Evolutionary conservation across 2,797 vertebrate genomes (phyloP), one percentile per base, ranked within the genome.

Genomic region (Chaunax sp.): DNA sequence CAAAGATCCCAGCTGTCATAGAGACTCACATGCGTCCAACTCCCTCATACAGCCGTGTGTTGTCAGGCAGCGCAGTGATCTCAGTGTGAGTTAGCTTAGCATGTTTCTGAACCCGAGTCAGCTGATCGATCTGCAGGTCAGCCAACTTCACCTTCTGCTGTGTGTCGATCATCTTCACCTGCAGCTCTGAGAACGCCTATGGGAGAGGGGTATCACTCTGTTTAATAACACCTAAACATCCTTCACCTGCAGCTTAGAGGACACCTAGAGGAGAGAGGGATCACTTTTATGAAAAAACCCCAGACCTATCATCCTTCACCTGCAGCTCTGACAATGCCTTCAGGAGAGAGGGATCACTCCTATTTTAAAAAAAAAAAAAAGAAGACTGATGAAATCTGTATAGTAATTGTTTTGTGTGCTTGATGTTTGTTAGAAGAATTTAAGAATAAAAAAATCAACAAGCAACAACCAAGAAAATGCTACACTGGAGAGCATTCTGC

Each of bases 111-210:
- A 96, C 93, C 28, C 96, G 95, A 58, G 86, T 96, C 65, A 98
- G 93, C 85, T 98, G 97, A 60, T 98, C 97, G 60, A 98, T 97
- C 90, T 98, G 97, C 80, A 98, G 89, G 73, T 99, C 97, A 0
- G 97, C 96, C 57, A 99, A 78, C 75, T 98, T 97, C 81, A 94
- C 96, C 79, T 98, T 99, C 90, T 99, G 97, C 80, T 98, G 97
- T 0, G 96, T 98, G 89, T 98, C 97, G 23, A 98, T 95, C 90
- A 98, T 96, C 92, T 98, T 98, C 68, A 95, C 94, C 91, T 99
- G 97, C 86, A 99, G 94, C 83, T 97, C 97, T 0, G 93, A 91
- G 89, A 99, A 98, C 0, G 97, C 97, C 97, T 99, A 64, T 1
- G 28, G 25, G 14, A 38, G 14, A 72, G 43, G 70, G 41, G 52